Base-by-base conservation (phyloP, 1,140 invertebrate genomes). In the Amyelois transitella region DNA sequence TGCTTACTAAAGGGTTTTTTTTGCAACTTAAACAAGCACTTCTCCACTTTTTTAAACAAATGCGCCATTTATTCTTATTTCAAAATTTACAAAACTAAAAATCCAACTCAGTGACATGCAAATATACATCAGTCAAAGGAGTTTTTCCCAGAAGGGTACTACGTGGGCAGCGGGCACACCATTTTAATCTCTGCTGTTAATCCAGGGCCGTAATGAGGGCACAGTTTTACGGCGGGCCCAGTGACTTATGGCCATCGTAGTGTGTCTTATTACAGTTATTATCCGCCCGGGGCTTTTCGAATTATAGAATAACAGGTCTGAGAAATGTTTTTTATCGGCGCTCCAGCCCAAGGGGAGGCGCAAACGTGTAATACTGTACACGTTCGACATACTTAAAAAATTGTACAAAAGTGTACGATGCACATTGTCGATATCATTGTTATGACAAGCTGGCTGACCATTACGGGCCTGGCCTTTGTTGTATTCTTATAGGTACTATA, bases 241-340 rank as follows among this genome's bases (percentile, higher is more conserved):
- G 78, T 84, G 78, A 84, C 81, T 84, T 81, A 84, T 84, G 78
- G 66, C 56, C 60, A 51, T 48, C 58, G 32, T 58, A 71, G 67
- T 62, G 47, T 52, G 62, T 66, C 75, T 81, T 81, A 84, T 82
- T 81, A 82, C 81, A 71, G 79, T 84, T 78, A 84, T 84, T 84
- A 81, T 66, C 48, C 48, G 73, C 77, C 60, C 54, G 58, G 59
- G 69, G 76, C 70, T 32, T 48, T 69, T 69, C 72, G 72, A 77
- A 78, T 80, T 78, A 75, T 78, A 75, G 69, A 78, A 81, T 72
- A 79, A 76, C 65, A 65, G 58, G 60, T 67, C 48, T 58, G 51
- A 61, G 62, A 72, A 63, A 62, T 55, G 60, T 51, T 60, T 55
- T 55, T 60, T 55, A 55, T 51, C 43, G 43, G 17, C 8, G 14